Conservation (phyloP, 2,797 vertebrate genomes). For the Anomalospiza imberbis region DNA sequence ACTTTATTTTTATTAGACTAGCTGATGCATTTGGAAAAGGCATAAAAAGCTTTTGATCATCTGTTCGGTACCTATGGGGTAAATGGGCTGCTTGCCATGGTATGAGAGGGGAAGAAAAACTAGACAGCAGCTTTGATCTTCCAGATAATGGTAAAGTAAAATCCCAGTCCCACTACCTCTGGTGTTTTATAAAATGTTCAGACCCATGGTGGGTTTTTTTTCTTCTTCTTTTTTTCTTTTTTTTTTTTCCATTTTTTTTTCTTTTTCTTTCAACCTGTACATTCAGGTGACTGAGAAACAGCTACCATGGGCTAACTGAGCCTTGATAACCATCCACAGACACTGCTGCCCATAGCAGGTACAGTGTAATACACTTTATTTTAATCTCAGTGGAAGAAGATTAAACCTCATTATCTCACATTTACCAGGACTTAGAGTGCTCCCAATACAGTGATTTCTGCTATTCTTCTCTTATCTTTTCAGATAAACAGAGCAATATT, state of each 20-base stretch:
- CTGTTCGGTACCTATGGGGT: background rate
- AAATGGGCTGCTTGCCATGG: background rate
- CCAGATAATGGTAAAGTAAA: background rate
- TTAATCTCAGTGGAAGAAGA: background rate
- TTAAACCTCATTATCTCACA: background rate
- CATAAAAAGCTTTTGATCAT: background rate
- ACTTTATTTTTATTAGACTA: background rate
- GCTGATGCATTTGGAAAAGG: background rate
- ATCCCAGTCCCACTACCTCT: background rate
- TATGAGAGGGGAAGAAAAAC: background rate
- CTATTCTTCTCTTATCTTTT: background rate
- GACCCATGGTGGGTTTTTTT: rapidly evolving
- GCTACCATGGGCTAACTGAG: background rate
- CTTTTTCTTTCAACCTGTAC: background rate
- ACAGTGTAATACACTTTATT: background rate
- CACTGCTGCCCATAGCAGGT: background rate
- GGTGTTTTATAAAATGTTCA: background rate
- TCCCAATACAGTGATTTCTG: background rate
- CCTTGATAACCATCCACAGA: background rate
- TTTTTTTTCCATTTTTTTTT: too few relatives aligned
- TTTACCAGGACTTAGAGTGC: background rate
- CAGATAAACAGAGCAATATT: background rate
- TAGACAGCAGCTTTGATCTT: background rate
- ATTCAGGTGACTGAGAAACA: background rate
- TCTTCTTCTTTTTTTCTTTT: background rate